Percentiles rank a stretch among this genome's conserved stretches.
Evolutionary conservation across 2,888 invertebrate genomes (phyloP).

Genomic region (Lycia hirtaria): DNA sequence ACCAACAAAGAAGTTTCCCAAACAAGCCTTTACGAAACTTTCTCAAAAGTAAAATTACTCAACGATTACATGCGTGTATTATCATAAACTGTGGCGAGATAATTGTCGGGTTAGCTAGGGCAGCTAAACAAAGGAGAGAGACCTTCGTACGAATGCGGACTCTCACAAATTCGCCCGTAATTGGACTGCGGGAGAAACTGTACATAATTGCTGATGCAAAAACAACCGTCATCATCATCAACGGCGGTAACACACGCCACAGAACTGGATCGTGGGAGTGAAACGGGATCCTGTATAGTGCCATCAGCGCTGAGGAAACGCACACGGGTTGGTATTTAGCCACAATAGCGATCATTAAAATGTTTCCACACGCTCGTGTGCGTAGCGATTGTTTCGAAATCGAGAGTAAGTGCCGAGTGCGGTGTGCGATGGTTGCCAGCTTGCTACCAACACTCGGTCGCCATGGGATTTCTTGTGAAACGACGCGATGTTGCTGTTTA

Average conservation of each 20-base stretch:
- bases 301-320: constrained; percentile 73
- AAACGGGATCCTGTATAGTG: constrained; percentile 77
- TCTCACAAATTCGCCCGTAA: constrained; percentile 78
- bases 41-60: constrained; percentile 60
- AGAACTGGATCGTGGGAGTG: constrained; percentile 82
- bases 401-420: constrained; percentile 68
- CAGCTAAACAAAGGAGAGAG: constrained; percentile 70
- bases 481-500: constrained; percentile 19
- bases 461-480: constrained; percentile 45
- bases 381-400: constrained; percentile 79
- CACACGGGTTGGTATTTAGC: constrained; percentile 66
- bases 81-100: constrained; percentile 60
- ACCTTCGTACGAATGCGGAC: constrained; percentile 63
- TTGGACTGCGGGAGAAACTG: constrained; percentile 79
- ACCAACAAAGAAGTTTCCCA: constrained; percentile 42
- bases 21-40: constrained; percentile 46
- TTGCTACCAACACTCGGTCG: constrained; percentile 41
- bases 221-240: constrained; percentile 77
- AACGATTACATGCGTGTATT: constrained; percentile 67
- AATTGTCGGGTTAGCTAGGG: constrained; percentile 68
- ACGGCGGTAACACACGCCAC: constrained; percentile 75
- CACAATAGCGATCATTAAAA: constrained; percentile 76
- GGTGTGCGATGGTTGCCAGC: constrained; percentile 38
- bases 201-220: constrained; percentile 82
- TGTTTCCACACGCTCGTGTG: constrained; percentile 77